Conservation (phyloP, 2,888 invertebrate genomes). For the Gibbula magus region DNA sequence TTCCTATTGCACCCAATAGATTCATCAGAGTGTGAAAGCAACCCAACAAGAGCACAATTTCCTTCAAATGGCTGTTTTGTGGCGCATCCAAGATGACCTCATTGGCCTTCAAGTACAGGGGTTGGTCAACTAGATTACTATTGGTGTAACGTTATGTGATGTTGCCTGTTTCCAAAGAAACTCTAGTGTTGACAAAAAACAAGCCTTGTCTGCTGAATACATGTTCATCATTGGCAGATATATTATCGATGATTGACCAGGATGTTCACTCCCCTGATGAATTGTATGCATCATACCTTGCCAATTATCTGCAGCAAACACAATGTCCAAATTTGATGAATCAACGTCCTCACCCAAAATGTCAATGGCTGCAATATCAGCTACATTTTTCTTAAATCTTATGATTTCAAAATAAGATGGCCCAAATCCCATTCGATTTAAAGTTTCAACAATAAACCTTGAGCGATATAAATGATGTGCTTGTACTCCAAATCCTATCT, state of each 20-base stretch:
- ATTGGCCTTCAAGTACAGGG: no score
- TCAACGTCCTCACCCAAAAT: constrained; percentile 26
- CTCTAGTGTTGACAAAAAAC: no score
- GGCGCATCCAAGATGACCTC: no score
- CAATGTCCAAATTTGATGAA: constrained; percentile 32
- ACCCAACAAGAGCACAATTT: no score
- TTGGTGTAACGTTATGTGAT: no score
- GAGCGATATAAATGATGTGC: constrained; percentile 45
- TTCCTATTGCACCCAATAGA: no score
- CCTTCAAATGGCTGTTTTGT: no score
- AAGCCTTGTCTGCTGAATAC: no score
- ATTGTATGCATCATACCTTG: constrained; percentile 31
- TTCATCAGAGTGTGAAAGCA: no score
- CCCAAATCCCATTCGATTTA: constrained; percentile 45
- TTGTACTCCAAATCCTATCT: constrained; percentile 45
- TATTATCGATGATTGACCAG: not conserved
- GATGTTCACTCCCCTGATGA: not conserved
- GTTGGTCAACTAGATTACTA: no score
- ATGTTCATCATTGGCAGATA: no score
- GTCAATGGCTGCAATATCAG: constrained; percentile 32
- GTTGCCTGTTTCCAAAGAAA: no score
- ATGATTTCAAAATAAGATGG: constrained; percentile 46
- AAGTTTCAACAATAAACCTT: constrained; percentile 47
- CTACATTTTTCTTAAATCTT: constrained; percentile 46
- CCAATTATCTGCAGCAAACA: constrained; percentile 51